Evolutionary conservation across 37 sponge, comb jelly and placozoan genomes (phyloP), one percentile per base, ranked within the genome.

Genomic region (Dysidea cf. avara): DNA sequence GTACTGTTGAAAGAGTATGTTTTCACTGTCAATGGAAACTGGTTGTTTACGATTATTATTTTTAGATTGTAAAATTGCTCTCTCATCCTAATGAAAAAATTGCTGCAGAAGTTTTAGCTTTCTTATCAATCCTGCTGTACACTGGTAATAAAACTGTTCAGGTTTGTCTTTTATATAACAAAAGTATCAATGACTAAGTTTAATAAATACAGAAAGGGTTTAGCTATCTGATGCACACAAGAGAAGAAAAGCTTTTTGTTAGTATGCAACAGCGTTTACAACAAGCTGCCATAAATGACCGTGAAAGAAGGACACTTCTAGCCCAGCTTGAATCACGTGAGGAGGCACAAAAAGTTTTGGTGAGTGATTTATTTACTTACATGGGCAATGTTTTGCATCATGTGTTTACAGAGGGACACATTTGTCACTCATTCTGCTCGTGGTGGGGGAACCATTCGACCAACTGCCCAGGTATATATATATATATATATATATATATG

Each of bases 51-150:
- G 4, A 30, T 3, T 24, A 11, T 55, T 21, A 26, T 9, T 35
- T 79, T 35, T 68, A 83, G 84, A 40, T 83, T 57, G 55, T 83
- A 32, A 69, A 69, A 35, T 28, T 83, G 50, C 40, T 83, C 48
- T 36, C 84, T 39, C 77, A 83, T 68, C 48, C 53, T 21, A 76
- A 75, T 6, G 84, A 83, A 3, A 13, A 21, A 16, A 75, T 67
- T 5, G 58, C 75, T 51, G 61, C 66, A 24, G 84, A 83, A 46
- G 75, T 68, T 6, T 46, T 83, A 11, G 76, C 84, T 3, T 76
- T 83, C 22, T 56, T 83, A 25, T 55, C 68, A 2, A 30, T 48
- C 5, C 30, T 83, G 39, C 58, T 83, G 3, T 83, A 50, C 51
- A 47, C 39, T 26, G 84, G 77, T n/a, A 75, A 83, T 35, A 38